Conservation (phyloP, 1,140 invertebrate genomes). For the Maconellicoccus hirsutus region DNA sequence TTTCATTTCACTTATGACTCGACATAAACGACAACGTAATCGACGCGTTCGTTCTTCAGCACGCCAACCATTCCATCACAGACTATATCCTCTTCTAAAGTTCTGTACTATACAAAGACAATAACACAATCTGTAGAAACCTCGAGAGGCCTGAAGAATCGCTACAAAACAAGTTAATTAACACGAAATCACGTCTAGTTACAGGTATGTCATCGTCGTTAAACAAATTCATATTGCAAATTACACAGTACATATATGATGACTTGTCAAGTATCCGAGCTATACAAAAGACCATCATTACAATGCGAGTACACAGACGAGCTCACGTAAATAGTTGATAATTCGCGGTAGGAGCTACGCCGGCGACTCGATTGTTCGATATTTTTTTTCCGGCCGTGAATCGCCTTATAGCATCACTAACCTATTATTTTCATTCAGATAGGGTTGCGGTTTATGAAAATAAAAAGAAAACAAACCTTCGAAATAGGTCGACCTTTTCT, state of each 20-base stretch:
- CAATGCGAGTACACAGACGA: neutral
- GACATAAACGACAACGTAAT: too few species aligned
- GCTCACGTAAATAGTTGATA: neutral
- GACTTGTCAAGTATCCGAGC: neutral
- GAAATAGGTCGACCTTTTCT: too few species aligned
- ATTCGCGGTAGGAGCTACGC: constrained; percentile 1
- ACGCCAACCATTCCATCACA: too few species aligned
- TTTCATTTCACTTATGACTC: too few species aligned
- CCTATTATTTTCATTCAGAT: neutral
- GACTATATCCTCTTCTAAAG: too few species aligned
- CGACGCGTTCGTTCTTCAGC: too few species aligned
- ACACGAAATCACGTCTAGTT: neutral
- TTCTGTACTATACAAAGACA: too few species aligned
- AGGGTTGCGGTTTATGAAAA: neutral
- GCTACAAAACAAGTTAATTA: neutral
- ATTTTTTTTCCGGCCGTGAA: neutral
- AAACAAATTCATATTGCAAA: neutral
- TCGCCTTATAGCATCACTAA: neutral
- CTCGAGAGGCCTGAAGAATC: too few species aligned
- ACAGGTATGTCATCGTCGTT: neutral
- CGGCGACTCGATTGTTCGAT: neutral
- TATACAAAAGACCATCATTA: neutral
- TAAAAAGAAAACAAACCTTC: neutral
- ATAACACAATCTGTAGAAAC: too few species aligned
- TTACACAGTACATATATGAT: neutral